These are phyloP conservation scores for Lamellibrachia columna DNA, from an alignment of 2,888 invertebrate species.

Conservation along the genomic window DNA sequence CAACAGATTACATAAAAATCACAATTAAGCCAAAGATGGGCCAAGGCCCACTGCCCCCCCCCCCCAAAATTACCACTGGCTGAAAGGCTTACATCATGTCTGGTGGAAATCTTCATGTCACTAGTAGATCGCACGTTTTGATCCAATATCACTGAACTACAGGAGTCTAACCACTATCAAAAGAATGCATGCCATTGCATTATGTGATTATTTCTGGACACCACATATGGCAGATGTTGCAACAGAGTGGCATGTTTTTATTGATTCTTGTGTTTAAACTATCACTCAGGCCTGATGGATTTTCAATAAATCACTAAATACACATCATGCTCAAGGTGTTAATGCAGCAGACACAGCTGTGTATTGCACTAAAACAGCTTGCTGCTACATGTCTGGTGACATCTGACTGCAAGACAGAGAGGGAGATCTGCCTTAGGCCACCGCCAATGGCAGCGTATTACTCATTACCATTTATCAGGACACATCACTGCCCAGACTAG, in stretches of 20 bases:
- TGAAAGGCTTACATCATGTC: neutral
- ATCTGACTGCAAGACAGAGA: neutral
- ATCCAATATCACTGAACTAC: neutral
- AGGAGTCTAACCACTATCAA: neutral
- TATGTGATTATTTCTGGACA: constrained; percentile 9
- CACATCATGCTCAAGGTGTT: neutral
- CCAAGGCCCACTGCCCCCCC: too few relatives aligned
- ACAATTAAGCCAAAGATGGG: too few relatives aligned
- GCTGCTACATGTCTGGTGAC: neutral
- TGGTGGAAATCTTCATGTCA: neutral
- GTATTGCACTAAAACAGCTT: neutral
- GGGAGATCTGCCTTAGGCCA: neutral
- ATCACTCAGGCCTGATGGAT: neutral
- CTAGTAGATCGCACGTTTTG: neutral
- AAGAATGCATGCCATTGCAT: neutral
- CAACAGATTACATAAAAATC: too few relatives aligned
- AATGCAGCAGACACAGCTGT: neutral
- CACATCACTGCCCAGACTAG: neutral
- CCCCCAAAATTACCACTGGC: too few relatives aligned
- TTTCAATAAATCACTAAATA: constrained; percentile 3
- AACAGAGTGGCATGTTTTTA: neutral
- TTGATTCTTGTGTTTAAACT: constrained; percentile 9
- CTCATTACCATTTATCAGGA: neutral
- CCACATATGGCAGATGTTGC: neutral
- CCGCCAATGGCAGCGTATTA: neutral